These are phyloP conservation scores for Oscheius onirici DNA, from an alignment of 2,888 invertebrate species.

Conservation along the genomic window DNA sequence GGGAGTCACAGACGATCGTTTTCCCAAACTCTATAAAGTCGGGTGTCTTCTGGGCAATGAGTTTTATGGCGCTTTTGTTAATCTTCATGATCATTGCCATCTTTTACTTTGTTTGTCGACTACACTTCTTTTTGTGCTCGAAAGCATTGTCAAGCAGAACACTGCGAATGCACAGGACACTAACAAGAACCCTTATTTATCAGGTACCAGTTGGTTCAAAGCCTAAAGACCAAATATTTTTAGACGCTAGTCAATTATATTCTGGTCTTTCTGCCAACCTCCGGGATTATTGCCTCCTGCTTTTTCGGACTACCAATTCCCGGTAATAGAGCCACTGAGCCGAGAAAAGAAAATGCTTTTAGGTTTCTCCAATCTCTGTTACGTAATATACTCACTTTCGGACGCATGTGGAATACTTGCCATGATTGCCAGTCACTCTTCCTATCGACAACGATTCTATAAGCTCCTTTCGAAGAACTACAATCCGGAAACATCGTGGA, in stretches of 20 bases:
- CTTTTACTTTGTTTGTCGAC: constrained; percentile 7
- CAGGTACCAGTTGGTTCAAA: background rate
- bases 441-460: constrained; percentile 13
- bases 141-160: background rate
- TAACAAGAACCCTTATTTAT: constrained; percentile 7
- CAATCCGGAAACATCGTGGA: background rate
- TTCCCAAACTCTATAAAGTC: constrained; percentile 7
- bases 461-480: constrained; percentile 11
- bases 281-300: constrained; percentile 11
- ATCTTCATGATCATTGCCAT: constrained; percentile 10
- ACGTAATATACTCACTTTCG: constrained; percentile 17
- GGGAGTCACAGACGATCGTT: constrained; percentile 17
- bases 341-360: background rate
- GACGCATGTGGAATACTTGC: constrained; percentile 19
- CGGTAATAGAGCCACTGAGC: background rate
- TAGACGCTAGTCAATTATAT: constrained; percentile 20
- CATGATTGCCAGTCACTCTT: constrained; percentile 16
- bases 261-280: constrained; percentile 22
- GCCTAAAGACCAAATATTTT: background rate
- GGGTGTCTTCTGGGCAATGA: constrained; percentile 16
- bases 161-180: constrained; percentile 1
- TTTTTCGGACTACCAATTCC: constrained; percentile 14
- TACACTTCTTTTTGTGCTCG: background rate
- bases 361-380: constrained; percentile 22
- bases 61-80: constrained; percentile 1